Percentiles rank a stretch among this genome's conserved stretches.
Evolutionary conservation across 2,797 vertebrate species (phyloP).

Genomic region (Eulemur rubriventer): DNA sequence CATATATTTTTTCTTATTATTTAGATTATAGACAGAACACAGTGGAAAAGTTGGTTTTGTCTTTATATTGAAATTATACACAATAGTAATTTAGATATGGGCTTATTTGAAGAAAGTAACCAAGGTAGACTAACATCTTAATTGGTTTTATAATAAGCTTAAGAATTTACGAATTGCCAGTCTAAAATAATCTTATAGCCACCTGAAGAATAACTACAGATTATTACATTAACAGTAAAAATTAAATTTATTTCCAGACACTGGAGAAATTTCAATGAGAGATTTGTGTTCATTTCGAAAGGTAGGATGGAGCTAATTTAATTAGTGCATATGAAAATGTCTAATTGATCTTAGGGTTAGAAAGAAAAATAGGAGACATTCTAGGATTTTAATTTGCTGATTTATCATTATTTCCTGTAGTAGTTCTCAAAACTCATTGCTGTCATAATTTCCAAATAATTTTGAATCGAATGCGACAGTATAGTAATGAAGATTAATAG

Average conservation of each 20-base stretch:
- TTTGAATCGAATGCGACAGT: not conserved
- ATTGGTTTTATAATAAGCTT: conserved; percentile 30
- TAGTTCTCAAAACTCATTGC: not conserved
- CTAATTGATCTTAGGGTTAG: conserved; percentile 21
- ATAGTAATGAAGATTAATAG: not conserved
- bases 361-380: conserved; percentile 35
- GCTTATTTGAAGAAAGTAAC: conserved; percentile 1
- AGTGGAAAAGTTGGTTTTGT: not conserved
- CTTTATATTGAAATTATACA: not conserved
- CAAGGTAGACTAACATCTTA: not conserved
- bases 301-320: conserved; percentile 21
- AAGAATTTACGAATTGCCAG: conserved; percentile 35
- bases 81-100: not conserved
- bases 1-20: not conserved
- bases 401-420: not conserved
- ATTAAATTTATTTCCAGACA: conserved; percentile 57
- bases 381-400: not conserved
- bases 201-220: conserved; percentile 47
- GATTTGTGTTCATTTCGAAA: conserved; percentile 45
- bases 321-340: conserved; percentile 62
- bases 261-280: conserved; percentile 49
- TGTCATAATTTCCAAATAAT: conserved; percentile 5
- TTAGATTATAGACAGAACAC: not conserved
- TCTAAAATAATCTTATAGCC: conserved; percentile 57
- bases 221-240: conserved; percentile 63